phyloP scores from a whole-genome alignment of 2,888 invertebrate genomes.

The Spatulosminthurus flaviceps region DNA sequence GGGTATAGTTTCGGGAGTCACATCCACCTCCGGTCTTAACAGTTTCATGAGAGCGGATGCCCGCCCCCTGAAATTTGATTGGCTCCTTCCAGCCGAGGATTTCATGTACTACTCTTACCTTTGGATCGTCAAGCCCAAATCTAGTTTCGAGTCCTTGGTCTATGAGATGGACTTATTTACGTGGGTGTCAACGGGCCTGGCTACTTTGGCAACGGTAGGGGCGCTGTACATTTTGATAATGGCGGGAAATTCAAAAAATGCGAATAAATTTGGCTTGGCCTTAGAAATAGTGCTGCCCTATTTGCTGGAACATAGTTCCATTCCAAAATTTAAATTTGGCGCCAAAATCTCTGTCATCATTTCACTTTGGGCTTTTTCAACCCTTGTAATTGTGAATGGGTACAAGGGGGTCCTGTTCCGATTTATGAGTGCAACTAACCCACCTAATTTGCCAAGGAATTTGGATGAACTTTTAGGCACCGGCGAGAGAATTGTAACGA shows the following conservation, averaged over 20 bases:
- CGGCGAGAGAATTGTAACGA: not conserved
- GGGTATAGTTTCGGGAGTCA: not conserved
- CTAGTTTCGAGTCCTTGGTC: not conserved
- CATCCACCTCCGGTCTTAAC: not conserved
- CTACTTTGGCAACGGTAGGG: not conserved
- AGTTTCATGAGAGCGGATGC: not conserved
- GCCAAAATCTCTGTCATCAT: not conserved
- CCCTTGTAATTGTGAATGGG: not conserved
- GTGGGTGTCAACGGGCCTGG: not conserved
- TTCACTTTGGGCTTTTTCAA: not conserved
- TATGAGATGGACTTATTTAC: not conserved
- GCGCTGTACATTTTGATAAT: not conserved
- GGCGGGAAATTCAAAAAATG: too few species aligned
- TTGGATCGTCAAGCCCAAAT: not conserved
- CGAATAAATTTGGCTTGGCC: not conserved
- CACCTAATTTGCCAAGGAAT: not conserved
- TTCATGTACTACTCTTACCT: not conserved
- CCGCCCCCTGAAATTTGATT: too few species aligned
- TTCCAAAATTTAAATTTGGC: not conserved
- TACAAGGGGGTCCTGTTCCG: constrained; percentile 11
- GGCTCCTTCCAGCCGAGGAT: not conserved
- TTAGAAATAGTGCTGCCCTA: not conserved
- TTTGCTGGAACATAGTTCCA: not conserved
- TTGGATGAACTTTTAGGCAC: not conserved
- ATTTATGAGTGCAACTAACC: not conserved